Percentiles rank a stretch among this genome's conserved stretches.
Evolutionary conservation across 2,113 vertebrate species (phyloP).

Genomic region (Hemiscyllium ocellatum): DNA sequence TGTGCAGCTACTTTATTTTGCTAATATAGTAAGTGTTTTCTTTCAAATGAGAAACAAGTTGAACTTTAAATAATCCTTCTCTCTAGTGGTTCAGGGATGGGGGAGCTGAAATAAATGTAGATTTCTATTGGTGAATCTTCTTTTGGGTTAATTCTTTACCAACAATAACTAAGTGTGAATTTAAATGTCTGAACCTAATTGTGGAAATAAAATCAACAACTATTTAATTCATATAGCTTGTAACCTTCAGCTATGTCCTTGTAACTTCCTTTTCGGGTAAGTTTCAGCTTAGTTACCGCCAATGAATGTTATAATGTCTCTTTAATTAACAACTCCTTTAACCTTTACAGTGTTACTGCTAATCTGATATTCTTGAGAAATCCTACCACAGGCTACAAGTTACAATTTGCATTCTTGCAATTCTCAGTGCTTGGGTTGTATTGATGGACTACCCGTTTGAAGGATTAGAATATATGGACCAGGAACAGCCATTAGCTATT

Average conservation of each 20-base stretch:
- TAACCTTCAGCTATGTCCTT: not conserved
- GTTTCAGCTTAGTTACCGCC: not conserved
- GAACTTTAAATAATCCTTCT: constrained; percentile 6
- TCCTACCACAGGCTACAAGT: not conserved
- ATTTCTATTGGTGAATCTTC: not conserved
- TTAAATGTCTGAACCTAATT: not conserved
- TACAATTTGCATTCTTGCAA: not conserved
- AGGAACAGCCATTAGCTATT: no score
- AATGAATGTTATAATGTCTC: not conserved
- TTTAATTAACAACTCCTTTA: constrained; percentile 19
- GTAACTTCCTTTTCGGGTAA: not conserved
- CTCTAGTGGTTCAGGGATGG: not conserved
- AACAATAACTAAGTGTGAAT: not conserved
- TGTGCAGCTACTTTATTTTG: not conserved
- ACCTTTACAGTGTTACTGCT: not conserved
- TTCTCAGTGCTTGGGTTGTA: not conserved
- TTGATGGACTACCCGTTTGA: not conserved
- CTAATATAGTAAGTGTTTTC: not conserved
- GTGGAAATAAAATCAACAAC: not conserved
- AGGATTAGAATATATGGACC: not conserved
- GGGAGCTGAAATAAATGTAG: not conserved
- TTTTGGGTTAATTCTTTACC: not conserved
- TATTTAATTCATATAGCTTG: constrained; percentile 1
- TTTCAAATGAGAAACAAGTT: constrained; percentile 20
- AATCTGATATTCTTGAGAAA: not conserved